Evolutionary conservation across 2,113 vertebrate species (phyloP).

Genomic region (Aphelocoma coerulescens): DNA sequence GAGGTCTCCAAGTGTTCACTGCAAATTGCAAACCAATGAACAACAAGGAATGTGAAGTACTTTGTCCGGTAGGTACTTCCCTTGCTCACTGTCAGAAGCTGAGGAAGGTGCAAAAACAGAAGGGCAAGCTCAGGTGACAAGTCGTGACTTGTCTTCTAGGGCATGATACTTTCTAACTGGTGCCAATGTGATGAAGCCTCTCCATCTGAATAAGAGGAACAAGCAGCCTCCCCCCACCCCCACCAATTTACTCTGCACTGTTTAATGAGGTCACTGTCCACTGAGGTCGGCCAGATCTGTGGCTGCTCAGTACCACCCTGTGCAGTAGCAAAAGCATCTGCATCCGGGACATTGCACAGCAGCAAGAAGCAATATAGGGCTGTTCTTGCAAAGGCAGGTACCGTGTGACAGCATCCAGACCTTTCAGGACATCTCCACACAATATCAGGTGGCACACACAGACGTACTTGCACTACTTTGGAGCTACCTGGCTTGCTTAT

Average conservation of each 20-base stretch:
- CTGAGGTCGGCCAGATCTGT: not conserved
- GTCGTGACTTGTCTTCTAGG: not conserved
- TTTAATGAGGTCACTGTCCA: not conserved
- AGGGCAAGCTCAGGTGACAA: not conserved
- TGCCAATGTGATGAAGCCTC: not conserved
- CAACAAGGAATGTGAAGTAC: not conserved
- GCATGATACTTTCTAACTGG: not conserved
- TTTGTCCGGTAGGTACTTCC: not conserved
- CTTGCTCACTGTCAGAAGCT: not conserved
- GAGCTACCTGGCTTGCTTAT: not conserved
- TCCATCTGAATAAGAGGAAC: not conserved
- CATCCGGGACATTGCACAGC: not conserved
- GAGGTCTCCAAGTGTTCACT: not conserved
- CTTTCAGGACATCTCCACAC: not conserved
- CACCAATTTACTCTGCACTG: not conserved
- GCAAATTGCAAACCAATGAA: not conserved
- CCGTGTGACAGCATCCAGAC: not conserved
- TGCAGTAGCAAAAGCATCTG: not conserved
- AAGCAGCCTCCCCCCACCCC: not conserved
- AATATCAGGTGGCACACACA: accelerated
- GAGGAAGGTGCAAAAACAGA: not conserved
- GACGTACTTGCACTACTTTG: not conserved
- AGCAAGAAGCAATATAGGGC: not conserved
- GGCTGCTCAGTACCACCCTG: not conserved
- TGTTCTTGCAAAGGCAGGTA: not conserved